Conservation (phyloP, 2,888 invertebrate genomes). For the Pogonocherus hispidulus region DNA sequence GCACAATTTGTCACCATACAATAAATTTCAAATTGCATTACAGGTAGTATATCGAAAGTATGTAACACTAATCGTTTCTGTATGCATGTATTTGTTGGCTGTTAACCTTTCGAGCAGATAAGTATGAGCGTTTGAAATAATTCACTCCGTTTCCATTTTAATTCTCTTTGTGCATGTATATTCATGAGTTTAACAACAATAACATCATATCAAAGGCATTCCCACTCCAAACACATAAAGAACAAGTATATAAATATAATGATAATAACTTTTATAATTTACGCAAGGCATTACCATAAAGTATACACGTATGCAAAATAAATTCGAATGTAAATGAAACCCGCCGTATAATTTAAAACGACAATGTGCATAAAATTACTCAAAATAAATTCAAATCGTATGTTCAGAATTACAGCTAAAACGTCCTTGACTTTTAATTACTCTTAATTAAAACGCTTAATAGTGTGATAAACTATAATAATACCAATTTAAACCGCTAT, state of each 20-base stretch:
- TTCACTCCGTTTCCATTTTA: slow-evolving; percentile 31
- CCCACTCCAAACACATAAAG: slow-evolving; percentile 43
- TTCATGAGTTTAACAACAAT: slow-evolving; percentile 41
- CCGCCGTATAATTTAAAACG: slow-evolving; percentile 45
- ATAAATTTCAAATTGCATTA: too few relatives aligned
- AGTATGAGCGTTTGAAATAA: slow-evolving; percentile 24
- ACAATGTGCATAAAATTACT: slow-evolving; percentile 41
- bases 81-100: slow-evolving; percentile 16
- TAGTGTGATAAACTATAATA: slow-evolving; percentile 62
- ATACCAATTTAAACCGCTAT: slow-evolving; percentile 59
- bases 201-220: slow-evolving; percentile 47
- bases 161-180: slow-evolving; percentile 36
- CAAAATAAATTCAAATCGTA: slow-evolving; percentile 32
- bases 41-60: neutral
- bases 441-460: slow-evolving; percentile 64
- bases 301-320: slow-evolving; percentile 45
- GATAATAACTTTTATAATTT: slow-evolving; percentile 49
- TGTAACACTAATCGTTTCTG: neutral
- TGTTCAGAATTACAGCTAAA: slow-evolving; percentile 25
- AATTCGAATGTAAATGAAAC: slow-evolving; percentile 47
- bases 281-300: slow-evolving; percentile 41
- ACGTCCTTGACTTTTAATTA: slow-evolving; percentile 64
- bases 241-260: slow-evolving; percentile 45
- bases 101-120: slow-evolving; percentile 31
- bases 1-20: too few relatives aligned